Evolutionary conservation across 1,140 invertebrate species (phyloP), one percentile per base, ranked within the genome.

Genomic region (Eupristina koningsbergeri): DNA sequence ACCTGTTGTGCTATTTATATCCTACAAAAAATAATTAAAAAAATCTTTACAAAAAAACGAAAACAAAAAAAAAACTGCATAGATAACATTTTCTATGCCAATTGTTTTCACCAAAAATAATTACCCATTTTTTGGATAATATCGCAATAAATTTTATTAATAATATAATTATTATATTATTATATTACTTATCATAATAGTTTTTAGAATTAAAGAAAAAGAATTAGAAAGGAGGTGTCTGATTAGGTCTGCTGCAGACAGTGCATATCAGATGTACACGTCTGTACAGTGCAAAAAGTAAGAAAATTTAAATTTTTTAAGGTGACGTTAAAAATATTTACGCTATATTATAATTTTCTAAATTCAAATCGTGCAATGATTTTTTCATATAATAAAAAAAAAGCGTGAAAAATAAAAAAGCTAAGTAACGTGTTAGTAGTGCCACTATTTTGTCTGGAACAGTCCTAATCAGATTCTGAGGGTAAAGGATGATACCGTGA

Each of bases 391-490:
- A 29, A 84, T 64, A 80, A 22, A 67, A 75, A 41, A 50, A 58
- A 36, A 67, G 75, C 67, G 50, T 83, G 81, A 76, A 67, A 82
- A 79, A 79, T 53, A 83, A 73, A 69, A 75, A 61, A 80, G 69
- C 77, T 75, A 81, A 78, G 81, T 71, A 41, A 39, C 80, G 86
- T 87, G 86, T 90, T 91, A 91, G 88, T 91, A 90, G 86, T 87
- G 81, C 87, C 88, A 89, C 88, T 88, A 89, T 88, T 87, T 86
- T 58, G 91, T 92, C 91, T 92, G 91, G 92, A 92, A 92, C 92
- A 92, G 91, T 92, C 91, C 92, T 92, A 92, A 92, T 92, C 91
- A 92, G 91, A 92, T 92, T 92, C 86, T 87, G 87, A 85, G 89
- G 87, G 86, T 86, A 69, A 80, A 87, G 89, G 85, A 87, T 86